phyloP scores from a whole-genome alignment of 2,113 vertebrate species.

The Carettochelys insculpta region DNA sequence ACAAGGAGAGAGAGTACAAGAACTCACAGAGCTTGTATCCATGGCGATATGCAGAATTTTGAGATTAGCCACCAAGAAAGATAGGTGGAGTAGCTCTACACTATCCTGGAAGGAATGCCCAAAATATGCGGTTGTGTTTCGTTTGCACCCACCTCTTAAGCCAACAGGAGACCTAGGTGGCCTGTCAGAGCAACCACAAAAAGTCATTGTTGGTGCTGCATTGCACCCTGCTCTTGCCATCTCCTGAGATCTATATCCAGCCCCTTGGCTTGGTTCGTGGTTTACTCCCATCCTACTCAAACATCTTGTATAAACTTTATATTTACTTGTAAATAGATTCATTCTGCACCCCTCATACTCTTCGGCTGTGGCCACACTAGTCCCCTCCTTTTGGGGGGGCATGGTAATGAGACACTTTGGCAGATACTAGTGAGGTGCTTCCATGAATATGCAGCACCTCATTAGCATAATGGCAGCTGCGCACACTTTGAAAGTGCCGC shows the following conservation, averaged over 20 bases:
- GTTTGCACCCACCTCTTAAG: neutral
- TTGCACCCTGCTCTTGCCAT: neutral
- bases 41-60: neutral
- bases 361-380: too few relatives aligned
- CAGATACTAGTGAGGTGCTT: too few relatives aligned
- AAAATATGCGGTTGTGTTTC: neutral
- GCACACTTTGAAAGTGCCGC: too few relatives aligned
- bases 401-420: too few relatives aligned
- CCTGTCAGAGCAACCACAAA: neutral
- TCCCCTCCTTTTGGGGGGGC: too few relatives aligned
- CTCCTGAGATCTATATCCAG: neutral
- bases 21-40: neutral
- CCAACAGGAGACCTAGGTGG: neutral
- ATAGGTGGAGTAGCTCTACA: neutral
- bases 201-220: neutral
- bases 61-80: neutral
- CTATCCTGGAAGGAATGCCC: neutral
- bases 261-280: neutral
- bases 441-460: too few relatives aligned
- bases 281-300: neutral
- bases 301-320: neutral
- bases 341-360: neutral
- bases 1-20: neutral
- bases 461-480: too few relatives aligned
- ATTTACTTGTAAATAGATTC: neutral